Conservation (phyloP, 1,140 invertebrate species). For the Pseudomyrmex cubaensis region DNA sequence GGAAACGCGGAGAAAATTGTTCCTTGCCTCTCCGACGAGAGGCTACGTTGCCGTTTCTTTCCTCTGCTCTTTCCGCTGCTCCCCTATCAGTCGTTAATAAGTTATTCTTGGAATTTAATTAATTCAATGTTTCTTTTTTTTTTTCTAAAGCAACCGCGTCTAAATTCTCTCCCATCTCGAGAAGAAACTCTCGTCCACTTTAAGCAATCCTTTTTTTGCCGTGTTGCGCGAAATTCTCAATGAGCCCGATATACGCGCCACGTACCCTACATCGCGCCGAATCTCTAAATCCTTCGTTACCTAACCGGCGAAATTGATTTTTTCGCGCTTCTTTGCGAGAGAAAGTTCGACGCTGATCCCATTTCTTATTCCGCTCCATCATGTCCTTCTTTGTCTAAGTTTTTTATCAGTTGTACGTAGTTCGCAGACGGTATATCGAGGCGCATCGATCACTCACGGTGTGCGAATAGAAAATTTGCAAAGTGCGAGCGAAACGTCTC, state of each 20-base stretch:
- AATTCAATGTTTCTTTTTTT: slow-evolving; percentile 9
- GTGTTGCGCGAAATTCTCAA: too few species aligned
- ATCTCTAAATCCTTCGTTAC: slow-evolving; percentile 44
- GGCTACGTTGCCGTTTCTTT: slow-evolving; percentile 35
- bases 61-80: background rate
- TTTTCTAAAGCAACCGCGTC: background rate
- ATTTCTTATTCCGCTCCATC: slow-evolving; percentile 53
- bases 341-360: slow-evolving; percentile 4
- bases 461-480: slow-evolving; percentile 50
- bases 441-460: slow-evolving; percentile 41
- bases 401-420: slow-evolving; percentile 39
- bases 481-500: slow-evolving; percentile 5
- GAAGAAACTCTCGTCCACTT: background rate
- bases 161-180: slow-evolving; percentile 19
- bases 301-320: slow-evolving; percentile 44
- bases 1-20: slow-evolving; percentile 48
- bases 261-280: slow-evolving; percentile 30
- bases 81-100: slow-evolving; percentile 56
- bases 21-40: slow-evolving; percentile 17
- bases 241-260: slow-evolving; percentile 26
- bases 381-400: slow-evolving; percentile 43
- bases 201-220: too few species aligned
- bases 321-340: slow-evolving; percentile 12
- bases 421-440: slow-evolving; percentile 35
- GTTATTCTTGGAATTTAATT: slow-evolving; percentile 58